These are phyloP conservation scores for Dysmachus trigonus DNA, from an alignment of 2,888 invertebrate species.

Conservation along the genomic window DNA sequence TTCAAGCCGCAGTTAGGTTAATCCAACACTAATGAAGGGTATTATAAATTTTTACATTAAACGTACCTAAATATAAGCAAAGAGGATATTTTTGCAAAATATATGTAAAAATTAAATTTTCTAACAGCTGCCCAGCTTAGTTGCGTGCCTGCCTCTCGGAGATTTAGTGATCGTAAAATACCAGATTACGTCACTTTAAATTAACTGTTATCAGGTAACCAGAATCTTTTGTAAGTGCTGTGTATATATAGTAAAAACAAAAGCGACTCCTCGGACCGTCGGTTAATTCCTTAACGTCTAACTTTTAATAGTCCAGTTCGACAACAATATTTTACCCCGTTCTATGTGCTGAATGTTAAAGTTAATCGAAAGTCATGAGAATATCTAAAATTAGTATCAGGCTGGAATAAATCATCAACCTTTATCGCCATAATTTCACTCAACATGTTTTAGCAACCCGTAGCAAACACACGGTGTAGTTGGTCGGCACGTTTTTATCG, in stretches of 20 bases:
- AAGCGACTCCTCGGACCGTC: background rate
- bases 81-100: background rate
- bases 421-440: slow-evolving; percentile 28
- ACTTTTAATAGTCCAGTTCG: background rate
- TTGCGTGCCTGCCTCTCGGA: background rate
- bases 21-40: background rate
- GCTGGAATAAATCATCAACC: slow-evolving; percentile 19
- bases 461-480: background rate
- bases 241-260: background rate
- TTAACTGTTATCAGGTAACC: background rate
- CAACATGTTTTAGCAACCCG: slow-evolving; percentile 20
- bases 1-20: background rate
- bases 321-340: background rate
- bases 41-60: background rate
- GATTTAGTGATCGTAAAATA: background rate
- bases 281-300: background rate
- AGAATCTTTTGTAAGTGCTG: background rate
- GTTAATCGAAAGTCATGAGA: slow-evolving; percentile 18
- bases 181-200: background rate
- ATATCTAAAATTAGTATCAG: slow-evolving; percentile 37
- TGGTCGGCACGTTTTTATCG: slow-evolving; percentile 6
- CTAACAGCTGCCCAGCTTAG: background rate
- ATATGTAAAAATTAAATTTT: too few species aligned
- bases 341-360: background rate
- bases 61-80: background rate